A percentile compares a stretch with the other conserved stretches of the same genome.
Conservation (phyloP, 30 jellyfish, hydroid and myxozoan species). For the Aurelia sp. region DNA sequence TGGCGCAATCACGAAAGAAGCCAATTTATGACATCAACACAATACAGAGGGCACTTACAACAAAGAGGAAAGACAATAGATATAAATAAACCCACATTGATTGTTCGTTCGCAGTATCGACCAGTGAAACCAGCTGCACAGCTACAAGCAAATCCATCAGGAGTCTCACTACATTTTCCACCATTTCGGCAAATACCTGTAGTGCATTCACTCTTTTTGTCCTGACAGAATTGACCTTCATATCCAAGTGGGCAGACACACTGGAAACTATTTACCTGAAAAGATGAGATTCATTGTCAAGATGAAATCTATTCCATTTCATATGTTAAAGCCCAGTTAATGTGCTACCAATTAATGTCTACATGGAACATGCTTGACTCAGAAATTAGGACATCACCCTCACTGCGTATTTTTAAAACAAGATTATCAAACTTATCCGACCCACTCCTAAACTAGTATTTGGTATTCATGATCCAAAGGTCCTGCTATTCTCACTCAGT, state of each 20-base stretch:
- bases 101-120: slow-evolving; percentile 79
- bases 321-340: no score
- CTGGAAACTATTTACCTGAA: slow-evolving; percentile 77
- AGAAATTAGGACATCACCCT: not conserved
- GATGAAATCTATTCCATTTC: no score
- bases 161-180: slow-evolving; percentile 92
- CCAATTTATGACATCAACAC: no score
- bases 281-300: not conserved
- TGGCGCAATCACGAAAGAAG: no score
- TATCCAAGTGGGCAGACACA: slow-evolving; percentile 90
- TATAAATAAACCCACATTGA: slow-evolving; percentile 59
- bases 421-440: not conserved
- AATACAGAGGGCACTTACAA: no score
- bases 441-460: no score
- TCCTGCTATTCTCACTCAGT: no score
- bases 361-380: not conserved
- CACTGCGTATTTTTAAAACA: not conserved
- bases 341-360: not conserved
- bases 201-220: slow-evolving; percentile 70
- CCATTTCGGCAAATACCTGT: slow-evolving; percentile 78
- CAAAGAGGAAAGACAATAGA: no score
- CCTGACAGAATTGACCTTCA: slow-evolving; percentile 87
- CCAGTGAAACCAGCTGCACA: slow-evolving; percentile 97
- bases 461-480: no score
- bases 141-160: slow-evolving; percentile 88